Conservation (phyloP, 2,113 vertebrate species). For the Miniopterus natalensis region DNA sequence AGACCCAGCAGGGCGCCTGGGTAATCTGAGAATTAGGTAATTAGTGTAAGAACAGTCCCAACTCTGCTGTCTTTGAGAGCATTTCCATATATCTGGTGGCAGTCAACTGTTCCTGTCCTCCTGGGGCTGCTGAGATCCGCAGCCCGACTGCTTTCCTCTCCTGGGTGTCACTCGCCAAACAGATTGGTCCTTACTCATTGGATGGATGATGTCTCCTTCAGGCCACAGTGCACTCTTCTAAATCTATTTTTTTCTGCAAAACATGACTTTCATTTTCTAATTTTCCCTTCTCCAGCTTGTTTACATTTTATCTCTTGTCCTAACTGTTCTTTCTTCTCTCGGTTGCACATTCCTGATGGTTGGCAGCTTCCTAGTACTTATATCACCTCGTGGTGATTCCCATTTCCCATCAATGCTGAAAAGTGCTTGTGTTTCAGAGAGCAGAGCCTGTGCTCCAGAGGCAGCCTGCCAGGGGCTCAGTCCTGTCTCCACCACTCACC, state of each 20-base stretch:
- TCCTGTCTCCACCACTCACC: not conserved
- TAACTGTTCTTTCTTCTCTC: not conserved
- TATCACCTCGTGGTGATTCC: not conserved
- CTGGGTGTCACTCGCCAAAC: not conserved
- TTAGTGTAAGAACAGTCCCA: conserved; percentile 61
- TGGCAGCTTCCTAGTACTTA: not conserved
- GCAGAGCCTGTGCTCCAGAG: not conserved
- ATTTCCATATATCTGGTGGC: not conserved
- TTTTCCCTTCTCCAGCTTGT: not conserved
- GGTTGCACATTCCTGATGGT: not conserved
- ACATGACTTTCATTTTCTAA: conserved; percentile 16
- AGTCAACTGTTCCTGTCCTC: not conserved
- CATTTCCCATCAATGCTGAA: not conserved
- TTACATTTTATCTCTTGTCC: not conserved
- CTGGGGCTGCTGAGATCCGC: not conserved
- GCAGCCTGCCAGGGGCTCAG: not conserved
- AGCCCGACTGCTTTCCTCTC: not conserved
- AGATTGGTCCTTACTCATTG: not conserved
- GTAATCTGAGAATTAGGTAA: conserved; percentile 63
- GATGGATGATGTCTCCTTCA: not conserved
- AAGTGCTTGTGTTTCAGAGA: not conserved
- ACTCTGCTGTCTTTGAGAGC: not conserved
- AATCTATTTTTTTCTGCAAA: not conserved
- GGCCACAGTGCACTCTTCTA: not conserved
- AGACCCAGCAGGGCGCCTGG: conserved; percentile 25